Conservation (phyloP, 2,797 vertebrate genomes). For the Cheirogaleus major region DNA sequence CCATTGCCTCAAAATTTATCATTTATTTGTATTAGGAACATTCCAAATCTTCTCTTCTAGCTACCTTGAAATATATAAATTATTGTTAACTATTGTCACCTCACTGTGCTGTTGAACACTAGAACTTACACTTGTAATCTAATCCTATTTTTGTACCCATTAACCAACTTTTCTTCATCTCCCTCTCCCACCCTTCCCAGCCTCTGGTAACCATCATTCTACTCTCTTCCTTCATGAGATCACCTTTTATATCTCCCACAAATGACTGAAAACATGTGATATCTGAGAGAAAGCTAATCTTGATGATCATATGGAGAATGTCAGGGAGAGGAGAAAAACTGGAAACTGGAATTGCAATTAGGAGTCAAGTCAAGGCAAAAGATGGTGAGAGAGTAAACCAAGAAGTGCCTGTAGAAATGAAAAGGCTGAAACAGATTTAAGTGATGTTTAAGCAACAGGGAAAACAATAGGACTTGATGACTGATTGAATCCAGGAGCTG, state of each 20-base stretch:
- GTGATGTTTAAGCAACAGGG: background rate
- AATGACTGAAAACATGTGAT: background rate
- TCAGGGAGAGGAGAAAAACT: background rate
- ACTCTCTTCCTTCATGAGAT: background rate
- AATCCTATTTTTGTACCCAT: background rate
- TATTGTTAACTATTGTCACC: background rate
- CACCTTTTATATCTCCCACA: background rate
- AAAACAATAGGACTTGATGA: background rate
- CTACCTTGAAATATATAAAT: background rate
- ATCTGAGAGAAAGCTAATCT: background rate
- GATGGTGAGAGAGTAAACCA: background rate
- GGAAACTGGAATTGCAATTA: background rate
- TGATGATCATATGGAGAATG: background rate
- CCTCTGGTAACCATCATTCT: background rate
- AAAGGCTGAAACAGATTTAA: constrained; percentile 49
- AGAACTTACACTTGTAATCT: background rate
- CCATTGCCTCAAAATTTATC: background rate
- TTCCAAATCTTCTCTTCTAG: background rate
- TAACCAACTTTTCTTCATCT: background rate
- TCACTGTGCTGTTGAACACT: background rate
- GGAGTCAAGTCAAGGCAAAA: background rate
- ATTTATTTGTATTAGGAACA: background rate
- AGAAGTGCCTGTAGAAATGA: background rate
- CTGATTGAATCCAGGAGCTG: constrained; percentile 12
- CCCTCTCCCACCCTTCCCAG: background rate